phyloP scores from a whole-genome alignment of 2,797 vertebrate species.

The Parambassis ranga region DNA sequence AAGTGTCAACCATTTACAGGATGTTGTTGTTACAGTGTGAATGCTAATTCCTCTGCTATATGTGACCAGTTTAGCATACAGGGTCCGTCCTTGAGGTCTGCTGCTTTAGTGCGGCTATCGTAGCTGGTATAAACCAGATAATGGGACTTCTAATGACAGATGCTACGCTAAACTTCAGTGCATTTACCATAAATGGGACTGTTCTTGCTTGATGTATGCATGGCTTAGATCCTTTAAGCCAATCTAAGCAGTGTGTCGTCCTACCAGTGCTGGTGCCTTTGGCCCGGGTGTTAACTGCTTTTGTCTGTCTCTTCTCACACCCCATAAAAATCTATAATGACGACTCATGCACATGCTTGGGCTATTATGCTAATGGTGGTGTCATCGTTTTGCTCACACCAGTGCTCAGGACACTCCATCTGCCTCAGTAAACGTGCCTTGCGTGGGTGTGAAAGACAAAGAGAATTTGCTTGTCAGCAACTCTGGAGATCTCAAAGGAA shows the following conservation, averaged over 20 bases:
- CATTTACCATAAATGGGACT: slow-evolving; percentile 34
- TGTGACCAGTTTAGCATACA: slow-evolving; percentile 26
- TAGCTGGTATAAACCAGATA: slow-evolving; percentile 20
- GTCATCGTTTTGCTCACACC: slow-evolving; percentile 78
- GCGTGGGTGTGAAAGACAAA: slow-evolving; percentile 49
- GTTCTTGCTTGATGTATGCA: slow-evolving; percentile 5
- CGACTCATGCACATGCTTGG: slow-evolving; percentile 68
- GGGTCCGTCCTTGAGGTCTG: slow-evolving; percentile 31
- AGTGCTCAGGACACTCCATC: slow-evolving; percentile 70
- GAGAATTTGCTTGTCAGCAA: slow-evolving; percentile 65
- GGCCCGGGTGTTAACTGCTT: slow-evolving; percentile 63
- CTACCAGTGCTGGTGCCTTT: slow-evolving; percentile 12
- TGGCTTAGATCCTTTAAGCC: slow-evolving; percentile 5
- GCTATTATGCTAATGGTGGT: slow-evolving; percentile 74
- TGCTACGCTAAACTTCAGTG: slow-evolving; percentile 16
- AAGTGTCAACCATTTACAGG: slow-evolving; percentile 39
- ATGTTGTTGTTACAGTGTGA: slow-evolving; percentile 13
- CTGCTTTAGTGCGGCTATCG: slow-evolving; percentile 10
- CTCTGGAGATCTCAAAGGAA: slow-evolving; percentile 63
- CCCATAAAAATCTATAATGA: slow-evolving; percentile 74
- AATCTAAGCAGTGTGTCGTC: slow-evolving; percentile 20
- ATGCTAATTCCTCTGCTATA: slow-evolving; percentile 34
- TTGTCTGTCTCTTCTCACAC: slow-evolving; percentile 64
- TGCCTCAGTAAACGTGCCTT: slow-evolving; percentile 60
- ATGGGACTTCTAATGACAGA: slow-evolving; percentile 10